Evolutionary conservation across 2,797 vertebrate genomes (phyloP), one percentile per base, ranked within the genome.

Genomic region (Hyperoplus immaculatus): DNA sequence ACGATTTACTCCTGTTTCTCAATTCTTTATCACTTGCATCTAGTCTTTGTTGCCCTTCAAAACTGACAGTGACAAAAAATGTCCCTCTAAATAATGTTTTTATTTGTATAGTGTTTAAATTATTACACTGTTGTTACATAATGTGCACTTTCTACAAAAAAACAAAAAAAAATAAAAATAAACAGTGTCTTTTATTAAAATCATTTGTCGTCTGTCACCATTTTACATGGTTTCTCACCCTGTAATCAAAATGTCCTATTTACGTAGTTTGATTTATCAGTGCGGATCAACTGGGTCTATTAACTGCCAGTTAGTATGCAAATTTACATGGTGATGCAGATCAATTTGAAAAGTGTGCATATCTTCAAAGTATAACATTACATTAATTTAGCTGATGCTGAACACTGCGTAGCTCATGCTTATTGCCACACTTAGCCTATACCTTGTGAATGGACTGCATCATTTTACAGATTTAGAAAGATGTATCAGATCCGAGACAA

Each of bases 101-200:
- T 89, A 88, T 93, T 92, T 94, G 93, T 93, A 75, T 79, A 81
- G 77, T 74, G 39, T 81, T 89, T 95, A 95, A 95, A 84, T 95
- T 94, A 95, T 95, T 92, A 59, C 81, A 77, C 77, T 88, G 82
- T 88, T 84, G 47, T 78, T 64, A 70, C 62, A 65, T 61, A 79
- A 43, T 85, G 71, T 78, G 72, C 54, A 77, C 47, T 64, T 84
- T 78, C 62, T 54, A 41, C 38, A 65, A 77, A 13, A 74, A 75
- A 64, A 58, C 56, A 78, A 81, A 80, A 54, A 69, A 78, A 38
- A 70, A 84, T 69, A 18, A 78, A 68, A 95, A 93, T 94, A 93
- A 95, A 93, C 71, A 68, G 60, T 89, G 79, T 89, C 46, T 84
- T 89, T 84, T 88, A 77, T 78, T 80, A 77, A 63, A 82, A 42